Conservation (phyloP, 1,140 invertebrate genomes). For the Bombus breviceps region DNA sequence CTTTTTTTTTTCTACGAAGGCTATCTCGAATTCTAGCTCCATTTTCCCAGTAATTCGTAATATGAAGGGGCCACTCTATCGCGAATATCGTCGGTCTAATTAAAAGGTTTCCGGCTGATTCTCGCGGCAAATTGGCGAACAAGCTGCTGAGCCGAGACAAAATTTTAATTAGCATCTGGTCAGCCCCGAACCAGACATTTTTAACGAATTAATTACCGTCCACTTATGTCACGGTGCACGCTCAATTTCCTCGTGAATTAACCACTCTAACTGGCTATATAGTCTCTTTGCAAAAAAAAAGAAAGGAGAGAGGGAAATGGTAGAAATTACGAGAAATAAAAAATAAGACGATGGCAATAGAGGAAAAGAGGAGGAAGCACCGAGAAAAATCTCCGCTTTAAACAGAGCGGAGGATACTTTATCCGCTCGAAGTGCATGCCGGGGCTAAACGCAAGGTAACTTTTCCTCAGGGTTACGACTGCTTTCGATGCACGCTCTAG, state of each 20-base stretch:
- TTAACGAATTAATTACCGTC: slow-evolving; percentile 47
- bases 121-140: slow-evolving; percentile 18
- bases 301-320: neutral
- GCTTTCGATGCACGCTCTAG: slow-evolving; percentile 7
- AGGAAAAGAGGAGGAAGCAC: neutral
- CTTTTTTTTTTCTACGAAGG: neutral
- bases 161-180: slow-evolving; percentile 52
- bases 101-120: slow-evolving; percentile 20
- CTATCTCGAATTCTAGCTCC: neutral
- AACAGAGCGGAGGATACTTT: slow-evolving; percentile 31
- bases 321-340: neutral
- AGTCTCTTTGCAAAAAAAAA: neutral
- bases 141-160: slow-evolving; percentile 9
- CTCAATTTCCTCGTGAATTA: slow-evolving; percentile 32
- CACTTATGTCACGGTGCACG: slow-evolving; percentile 25
- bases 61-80: slow-evolving; percentile 12
- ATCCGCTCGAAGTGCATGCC: slow-evolving; percentile 24
- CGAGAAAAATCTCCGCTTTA: slow-evolving; percentile 16
- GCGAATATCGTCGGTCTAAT: slow-evolving; percentile 17
- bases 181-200: slow-evolving; percentile 25
- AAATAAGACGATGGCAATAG: neutral
- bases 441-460: slow-evolving; percentile 20
- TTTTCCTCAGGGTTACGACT: slow-evolving; percentile 44
- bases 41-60: neutral
- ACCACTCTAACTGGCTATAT: slow-evolving; percentile 28